phyloP scores from a whole-genome alignment of 2,797 vertebrate genomes.

The Acrossocheilus fasciatus region DNA sequence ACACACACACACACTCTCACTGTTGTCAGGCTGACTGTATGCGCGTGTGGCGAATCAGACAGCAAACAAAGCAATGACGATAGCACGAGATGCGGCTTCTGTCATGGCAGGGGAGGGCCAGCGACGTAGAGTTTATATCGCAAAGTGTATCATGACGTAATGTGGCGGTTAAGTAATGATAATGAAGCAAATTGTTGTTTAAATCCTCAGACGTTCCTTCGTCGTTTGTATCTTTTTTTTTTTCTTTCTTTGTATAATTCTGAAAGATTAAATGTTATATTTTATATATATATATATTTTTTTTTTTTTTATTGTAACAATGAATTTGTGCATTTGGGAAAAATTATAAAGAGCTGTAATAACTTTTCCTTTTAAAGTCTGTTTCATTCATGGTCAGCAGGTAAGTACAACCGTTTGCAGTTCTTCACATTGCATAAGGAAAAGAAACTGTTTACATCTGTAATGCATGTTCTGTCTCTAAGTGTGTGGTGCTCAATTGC shows the following conservation, averaged over 20 bases:
- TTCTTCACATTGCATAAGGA: not conserved
- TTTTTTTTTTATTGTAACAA: not conserved
- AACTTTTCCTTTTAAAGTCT: slow-evolving; percentile 2
- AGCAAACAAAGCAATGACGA: slow-evolving; percentile 30
- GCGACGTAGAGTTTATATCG: slow-evolving; percentile 46
- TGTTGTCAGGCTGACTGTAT: slow-evolving; percentile 52
- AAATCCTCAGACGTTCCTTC: slow-evolving; percentile 36
- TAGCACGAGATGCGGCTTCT: slow-evolving; percentile 36
- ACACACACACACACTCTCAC: slow-evolving; percentile 44
- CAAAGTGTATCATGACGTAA: slow-evolving; percentile 51
- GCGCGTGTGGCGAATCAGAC: slow-evolving; percentile 54
- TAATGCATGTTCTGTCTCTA: slow-evolving; percentile 19
- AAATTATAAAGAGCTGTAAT: not conserved
- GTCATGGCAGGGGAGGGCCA: slow-evolving; percentile 18
- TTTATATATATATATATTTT: not conserved
- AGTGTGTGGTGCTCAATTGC: slow-evolving; percentile 3
- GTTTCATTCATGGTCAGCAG: slow-evolving; percentile 25
- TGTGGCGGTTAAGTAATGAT: slow-evolving; percentile 29
- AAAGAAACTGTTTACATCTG: not conserved
- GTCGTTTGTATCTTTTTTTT: slow-evolving; percentile 51
- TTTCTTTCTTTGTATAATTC: not conserved
- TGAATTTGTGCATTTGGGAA: slow-evolving; percentile 3
- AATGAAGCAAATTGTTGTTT: slow-evolving; percentile 19
- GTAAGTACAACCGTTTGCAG: slow-evolving; percentile 42
- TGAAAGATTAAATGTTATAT: not conserved